Evolutionary conservation across 2,797 vertebrate genomes (phyloP).

Genomic region (Rhabdophis nuchalis): DNA sequence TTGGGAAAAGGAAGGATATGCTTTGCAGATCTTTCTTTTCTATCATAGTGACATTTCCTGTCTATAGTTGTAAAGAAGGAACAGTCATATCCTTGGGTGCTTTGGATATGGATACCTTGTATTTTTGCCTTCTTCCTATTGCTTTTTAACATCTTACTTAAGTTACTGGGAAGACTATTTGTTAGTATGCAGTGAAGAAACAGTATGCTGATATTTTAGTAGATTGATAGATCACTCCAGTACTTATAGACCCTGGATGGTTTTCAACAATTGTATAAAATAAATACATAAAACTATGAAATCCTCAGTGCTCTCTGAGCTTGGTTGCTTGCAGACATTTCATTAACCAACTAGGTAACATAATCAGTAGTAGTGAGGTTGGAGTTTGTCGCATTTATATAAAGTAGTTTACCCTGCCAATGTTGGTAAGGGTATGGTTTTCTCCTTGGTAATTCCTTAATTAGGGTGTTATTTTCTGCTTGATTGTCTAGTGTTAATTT

Average conservation of each 20-base stretch:
- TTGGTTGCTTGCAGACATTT: neutral
- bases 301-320: neutral
- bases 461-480: no score
- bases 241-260: neutral
- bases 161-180: neutral
- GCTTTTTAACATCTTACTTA: neutral
- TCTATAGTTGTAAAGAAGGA: neutral
- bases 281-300: neutral
- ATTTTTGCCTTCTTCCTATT: neutral
- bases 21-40: neutral
- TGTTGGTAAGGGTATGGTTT: no score
- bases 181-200: neutral
- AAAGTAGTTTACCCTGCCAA: neutral
- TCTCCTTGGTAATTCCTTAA: no score
- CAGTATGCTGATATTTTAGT: neutral
- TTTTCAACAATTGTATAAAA: neutral
- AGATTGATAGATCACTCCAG: neutral
- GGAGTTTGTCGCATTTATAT: neutral
- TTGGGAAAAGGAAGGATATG: neutral
- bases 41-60: neutral
- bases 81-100: neutral
- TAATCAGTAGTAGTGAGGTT: neutral
- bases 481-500: no score
- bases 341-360: neutral
- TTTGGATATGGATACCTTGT: neutral